Percentiles rank a stretch among this genome's conserved stretches.
Evolutionary conservation across 2,113 vertebrate species (phyloP).

Genomic region (Arvicanthis niloticus): DNA sequence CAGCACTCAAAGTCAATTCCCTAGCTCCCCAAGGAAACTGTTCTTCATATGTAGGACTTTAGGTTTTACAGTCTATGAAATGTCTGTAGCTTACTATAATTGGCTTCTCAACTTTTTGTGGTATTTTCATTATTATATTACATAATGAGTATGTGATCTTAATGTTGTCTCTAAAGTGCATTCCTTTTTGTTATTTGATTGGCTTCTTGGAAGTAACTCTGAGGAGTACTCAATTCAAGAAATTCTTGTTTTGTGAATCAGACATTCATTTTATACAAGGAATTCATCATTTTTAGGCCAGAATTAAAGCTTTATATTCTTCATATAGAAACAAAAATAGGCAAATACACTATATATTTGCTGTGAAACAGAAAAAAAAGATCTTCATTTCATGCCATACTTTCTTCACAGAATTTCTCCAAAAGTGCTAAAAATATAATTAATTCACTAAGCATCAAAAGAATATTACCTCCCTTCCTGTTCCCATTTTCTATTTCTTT

Average conservation of each 20-base stretch:
- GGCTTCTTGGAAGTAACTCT: constrained; percentile 47
- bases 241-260: not conserved
- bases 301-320: constrained; percentile 32
- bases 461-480: not conserved
- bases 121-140: constrained; percentile 35
- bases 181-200: constrained; percentile 27
- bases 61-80: constrained; percentile 29
- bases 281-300: not conserved
- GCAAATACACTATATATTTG: constrained; percentile 25
- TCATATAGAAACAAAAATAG: constrained; percentile 27
- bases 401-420: constrained; percentile 55
- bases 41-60: constrained; percentile 18
- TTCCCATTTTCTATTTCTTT: not conserved
- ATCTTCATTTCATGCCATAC: constrained; percentile 54
- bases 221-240: not conserved
- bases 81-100: constrained; percentile 50
- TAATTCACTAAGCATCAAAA: constrained; percentile 49
- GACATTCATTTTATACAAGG: not conserved
- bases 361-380: not conserved
- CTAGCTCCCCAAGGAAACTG: constrained; percentile 65
- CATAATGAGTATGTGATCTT: constrained; percentile 27
- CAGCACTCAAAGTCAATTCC: constrained; percentile 79
- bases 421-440: constrained; percentile 59
- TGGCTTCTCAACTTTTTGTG: constrained; percentile 55
- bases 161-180: constrained; percentile 52